These are phyloP conservation scores for Limulus polyphemus DNA, from an alignment of 2,888 invertebrate species.

Conservation along the genomic window DNA sequence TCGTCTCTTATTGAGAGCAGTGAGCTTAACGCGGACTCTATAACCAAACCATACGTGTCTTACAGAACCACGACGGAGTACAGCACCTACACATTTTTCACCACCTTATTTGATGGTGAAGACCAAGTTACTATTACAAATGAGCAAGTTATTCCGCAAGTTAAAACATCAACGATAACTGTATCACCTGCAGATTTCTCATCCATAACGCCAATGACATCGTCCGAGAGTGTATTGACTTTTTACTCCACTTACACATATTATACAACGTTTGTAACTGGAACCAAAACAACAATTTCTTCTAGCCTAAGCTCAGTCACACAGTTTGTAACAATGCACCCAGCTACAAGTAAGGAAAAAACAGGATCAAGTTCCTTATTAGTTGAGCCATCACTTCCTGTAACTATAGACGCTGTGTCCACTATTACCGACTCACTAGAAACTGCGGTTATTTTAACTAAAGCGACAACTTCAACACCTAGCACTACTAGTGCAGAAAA, in stretches of 20 bases:
- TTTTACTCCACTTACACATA: slow-evolving; percentile 65
- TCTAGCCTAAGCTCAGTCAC: slow-evolving; percentile 25
- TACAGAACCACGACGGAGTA: slow-evolving; percentile 50
- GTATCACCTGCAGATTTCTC: slow-evolving; percentile 4
- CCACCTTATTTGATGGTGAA: slow-evolving; percentile 62
- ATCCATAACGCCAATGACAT: neutral
- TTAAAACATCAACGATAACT: slow-evolving; percentile 20
- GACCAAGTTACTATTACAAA: slow-evolving; percentile 33
- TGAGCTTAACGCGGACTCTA: neutral
- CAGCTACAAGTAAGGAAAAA: neutral
- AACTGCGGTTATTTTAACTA: too few relatives aligned
- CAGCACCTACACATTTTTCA: slow-evolving; percentile 64
- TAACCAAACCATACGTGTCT: too few relatives aligned
- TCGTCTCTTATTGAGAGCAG: slow-evolving; percentile 10
- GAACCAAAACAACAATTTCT: slow-evolving; percentile 40
- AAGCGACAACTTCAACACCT: too few relatives aligned
- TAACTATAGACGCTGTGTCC: too few relatives aligned
- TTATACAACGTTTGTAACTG: slow-evolving; percentile 64
- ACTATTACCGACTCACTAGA: too few relatives aligned
- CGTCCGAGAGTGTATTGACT: slow-evolving; percentile 42
- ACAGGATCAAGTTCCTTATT: too few relatives aligned
- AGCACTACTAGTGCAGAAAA: too few relatives aligned
- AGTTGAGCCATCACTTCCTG: too few relatives aligned
- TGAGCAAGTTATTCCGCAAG: slow-evolving; percentile 24
- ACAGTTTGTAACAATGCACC: slow-evolving; percentile 18